Base-by-base conservation (phyloP, 2,113 vertebrate species). In the Engraulis encrasicolus region DNA sequence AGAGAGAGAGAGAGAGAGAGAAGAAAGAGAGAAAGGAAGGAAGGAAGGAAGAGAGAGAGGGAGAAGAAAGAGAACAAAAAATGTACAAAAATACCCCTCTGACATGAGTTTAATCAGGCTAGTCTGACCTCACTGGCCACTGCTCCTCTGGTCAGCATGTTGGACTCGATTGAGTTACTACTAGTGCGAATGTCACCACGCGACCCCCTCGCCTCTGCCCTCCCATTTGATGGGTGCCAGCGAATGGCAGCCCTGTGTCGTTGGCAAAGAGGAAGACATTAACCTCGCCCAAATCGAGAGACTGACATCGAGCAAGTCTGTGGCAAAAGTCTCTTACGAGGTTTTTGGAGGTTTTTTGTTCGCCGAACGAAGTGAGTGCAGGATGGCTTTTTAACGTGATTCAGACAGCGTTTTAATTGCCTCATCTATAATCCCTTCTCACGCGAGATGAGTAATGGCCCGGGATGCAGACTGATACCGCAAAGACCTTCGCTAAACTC, bases 371-470 rank as follows among this genome's bases (percentile, higher is more conserved):
- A 74, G 66, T 74, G 66, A 74, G 66, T 74, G 27, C 66, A 74
- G 84, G 11, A 49, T 74, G 52, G 86, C 87, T 89, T 87, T 91
- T 90, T 86, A 83, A 87, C 89, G 84, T 87, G 88, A 77, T 88
- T 89, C 88, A 91, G 91, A 93, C 93, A 91, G 89, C 19, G 54
- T 79, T 90, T 90, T 94, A 95, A 95, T 94, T 91, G 92, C 91
- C 91, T 94, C 91, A 92, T 95, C 93, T 92, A 93, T 93, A 93
- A 94, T 92, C 93, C 84, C 86, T 81, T 85, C 91, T 91, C 90
- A 88, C 93, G 90, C 90, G n/a, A 90, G 89, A 92, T 92, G 92
- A 94, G 81, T 90, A 92, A 94, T 93, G 91, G 92, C 89, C 80
- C 89, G 54, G 84, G 85, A 91, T 50, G 86, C 85, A 86, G 81